phyloP scores from a whole-genome alignment of 2,797 vertebrate species.

The Peromyscus aztecus region DNA sequence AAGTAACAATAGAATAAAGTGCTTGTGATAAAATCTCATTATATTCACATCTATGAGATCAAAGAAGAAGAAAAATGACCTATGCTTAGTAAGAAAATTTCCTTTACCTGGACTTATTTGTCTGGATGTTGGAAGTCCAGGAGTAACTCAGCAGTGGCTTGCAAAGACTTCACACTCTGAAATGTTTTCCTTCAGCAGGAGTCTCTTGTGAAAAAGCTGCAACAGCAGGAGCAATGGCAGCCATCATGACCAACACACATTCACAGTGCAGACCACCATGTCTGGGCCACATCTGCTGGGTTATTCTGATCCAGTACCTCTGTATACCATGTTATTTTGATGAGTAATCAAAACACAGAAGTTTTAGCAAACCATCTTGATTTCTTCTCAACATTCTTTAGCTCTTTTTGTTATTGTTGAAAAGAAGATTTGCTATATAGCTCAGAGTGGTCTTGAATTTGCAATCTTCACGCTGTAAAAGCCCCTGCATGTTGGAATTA shows the following conservation, averaged over 20 bases:
- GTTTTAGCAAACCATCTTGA: background rate
- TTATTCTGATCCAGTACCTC: background rate
- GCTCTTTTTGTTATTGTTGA: background rate
- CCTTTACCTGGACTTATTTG: background rate
- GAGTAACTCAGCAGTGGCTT: background rate
- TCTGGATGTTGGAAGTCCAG: background rate
- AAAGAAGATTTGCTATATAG: background rate
- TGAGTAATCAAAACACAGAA: background rate
- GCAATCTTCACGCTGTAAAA: background rate
- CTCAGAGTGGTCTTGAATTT: background rate
- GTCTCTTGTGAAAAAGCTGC: background rate
- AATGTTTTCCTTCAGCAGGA: background rate
- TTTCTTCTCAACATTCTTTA: background rate
- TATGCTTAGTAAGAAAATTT: background rate
- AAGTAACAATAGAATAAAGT: conserved; percentile 60
- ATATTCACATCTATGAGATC: conserved; percentile 60
- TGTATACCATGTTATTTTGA: background rate
- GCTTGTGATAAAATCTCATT: conserved; percentile 78
- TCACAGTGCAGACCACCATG: background rate
- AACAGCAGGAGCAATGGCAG: background rate
- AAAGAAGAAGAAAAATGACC: conserved; percentile 64
- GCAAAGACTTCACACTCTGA: background rate
- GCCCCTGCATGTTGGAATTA: background rate
- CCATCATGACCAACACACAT: no score
- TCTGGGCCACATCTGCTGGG: background rate